A percentile compares a stretch with the other conserved stretches of the same genome.
phyloP scores from a whole-genome alignment of 2,888 invertebrate species.

The Acanthococcus lagerstroemiae region DNA sequence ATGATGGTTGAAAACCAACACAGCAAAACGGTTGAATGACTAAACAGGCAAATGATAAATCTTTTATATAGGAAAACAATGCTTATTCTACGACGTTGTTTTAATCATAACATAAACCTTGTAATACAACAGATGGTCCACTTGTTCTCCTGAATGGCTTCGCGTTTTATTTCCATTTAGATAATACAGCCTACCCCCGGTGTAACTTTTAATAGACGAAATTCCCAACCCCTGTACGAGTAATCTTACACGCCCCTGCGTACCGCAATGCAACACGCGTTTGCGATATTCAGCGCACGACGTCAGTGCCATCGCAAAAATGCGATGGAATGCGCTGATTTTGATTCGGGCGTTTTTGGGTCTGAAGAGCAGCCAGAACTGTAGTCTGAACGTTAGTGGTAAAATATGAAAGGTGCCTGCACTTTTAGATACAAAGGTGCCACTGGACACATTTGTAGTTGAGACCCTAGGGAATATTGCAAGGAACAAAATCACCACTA shows the following conservation, averaged over 20 bases:
- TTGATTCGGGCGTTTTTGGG: no score
- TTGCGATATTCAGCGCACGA: no score
- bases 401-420: no score
- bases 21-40: constrained; percentile 12
- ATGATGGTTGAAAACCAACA: constrained; percentile 2
- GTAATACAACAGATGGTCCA: constrained; percentile 29
- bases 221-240: neutral
- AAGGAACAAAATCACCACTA: no score
- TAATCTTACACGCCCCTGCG: neutral
- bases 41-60: constrained; percentile 30
- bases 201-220: neutral
- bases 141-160: constrained; percentile 16
- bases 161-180: constrained; percentile 17
- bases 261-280: neutral
- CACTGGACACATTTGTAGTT: no score
- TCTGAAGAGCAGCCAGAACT: no score
- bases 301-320: no score
- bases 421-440: no score
- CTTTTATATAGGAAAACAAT: constrained; percentile 25
- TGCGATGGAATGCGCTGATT: no score
- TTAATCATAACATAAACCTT: constrained; percentile 30
- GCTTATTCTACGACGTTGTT: constrained; percentile 22
- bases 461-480: no score
- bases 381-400: no score
- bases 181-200: constrained; percentile 4